Base-by-base conservation (phyloP, 1,140 invertebrate genomes). In the Pollicipes pollicipes region DNA sequence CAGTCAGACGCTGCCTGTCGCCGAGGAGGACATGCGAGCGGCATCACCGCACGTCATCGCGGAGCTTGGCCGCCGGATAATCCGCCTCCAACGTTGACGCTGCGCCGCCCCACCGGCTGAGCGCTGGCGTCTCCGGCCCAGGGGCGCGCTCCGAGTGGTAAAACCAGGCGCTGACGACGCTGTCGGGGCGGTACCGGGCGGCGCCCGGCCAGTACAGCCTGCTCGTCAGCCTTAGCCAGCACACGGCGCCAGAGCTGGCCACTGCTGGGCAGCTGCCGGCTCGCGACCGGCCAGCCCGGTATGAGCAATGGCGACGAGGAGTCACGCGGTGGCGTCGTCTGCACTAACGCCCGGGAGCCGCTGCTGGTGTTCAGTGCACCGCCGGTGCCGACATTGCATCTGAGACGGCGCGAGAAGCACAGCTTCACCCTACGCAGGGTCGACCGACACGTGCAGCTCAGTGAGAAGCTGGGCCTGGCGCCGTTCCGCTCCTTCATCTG, bases 321-420 rank as follows among this genome's bases (percentile, higher is more conserved):
- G 79, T 82, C 84, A 73, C 82, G 83, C 29, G 85, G 84, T 37
- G 89, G 92, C 77, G 87, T 87, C 29, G 87, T 95, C 0, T 91
- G 91, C 77, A 94, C 89, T 0, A 89, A 91, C 78, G 92, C 93
- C 45, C 90, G 88, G 1, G 96, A 97, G 79, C 90, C 96, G 77
- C 88, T 97, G 77, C 83, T 97, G 1, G 88, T 99, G 24, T 90
- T 88, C 71, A 86, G 85, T 76, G 93, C 94, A 32, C 97, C 97
- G 3, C 88, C 93, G 6, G 87, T 98, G 71, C 83, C 98, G 0
- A 98, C 97, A 32, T 80, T 98, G 28, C 96, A 98, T 78, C 80
- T 99, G 68, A 98, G 98, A 80, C 80, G 97, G 35, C 93, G 92
- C 79, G 89, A 92, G 81, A 83, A 87, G 75, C 80, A 84, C 75